Evolutionary conservation across 2,113 vertebrate species (phyloP), one percentile per base, ranked within the genome.

Genomic region (Thalassarche chlororhynchos): DNA sequence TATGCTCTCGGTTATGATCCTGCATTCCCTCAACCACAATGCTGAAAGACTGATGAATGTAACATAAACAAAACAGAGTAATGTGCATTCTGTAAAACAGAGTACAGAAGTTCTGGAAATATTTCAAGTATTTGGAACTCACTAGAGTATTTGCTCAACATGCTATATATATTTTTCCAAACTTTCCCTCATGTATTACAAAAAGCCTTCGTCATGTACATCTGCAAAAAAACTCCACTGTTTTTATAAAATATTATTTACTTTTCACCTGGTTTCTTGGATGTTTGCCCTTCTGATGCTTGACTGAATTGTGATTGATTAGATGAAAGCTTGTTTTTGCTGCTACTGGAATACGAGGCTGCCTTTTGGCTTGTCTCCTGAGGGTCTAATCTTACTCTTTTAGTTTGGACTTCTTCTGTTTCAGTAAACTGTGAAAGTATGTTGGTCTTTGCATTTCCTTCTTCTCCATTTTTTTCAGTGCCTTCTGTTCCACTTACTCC

Each of bases 221-320:
- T 54, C 57, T 74, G 26, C 36, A 51, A 78, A 65, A 80, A 61
- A 55, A 9, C 2, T 26, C 32, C 15, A 42, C 12, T 32, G 20
- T 40, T 82, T 82, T 90, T 61, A 61, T 19, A 85, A 85, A 80
- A 26, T 47, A 76, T 17, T n/a, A 85, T 21, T 78, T 97, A 90
- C 8, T 82, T 64, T 92, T 84, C 64, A 96, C 97, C 84, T 93
- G 75, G 74, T 83, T 83, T 70, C 69, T 87, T 87, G 74, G 80
- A 68, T 32, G 78, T 84, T 82, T 84, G 58, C 29, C 82, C 44
- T 68, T 93, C 14, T 92, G 68, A 64, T 82, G 15, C 84, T 60
- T 65, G 25, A 38, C 29, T 87, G 32, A 81, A 20, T 20, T 80
- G 74, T 62, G 54, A 60, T 21, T 64, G 66, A 62, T 46, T 75